Percentiles rank a stretch among this genome's conserved stretches.
Evolutionary conservation across 2,113 vertebrate genomes (phyloP).

Genomic region (Girardinichthys multiradiatus): DNA sequence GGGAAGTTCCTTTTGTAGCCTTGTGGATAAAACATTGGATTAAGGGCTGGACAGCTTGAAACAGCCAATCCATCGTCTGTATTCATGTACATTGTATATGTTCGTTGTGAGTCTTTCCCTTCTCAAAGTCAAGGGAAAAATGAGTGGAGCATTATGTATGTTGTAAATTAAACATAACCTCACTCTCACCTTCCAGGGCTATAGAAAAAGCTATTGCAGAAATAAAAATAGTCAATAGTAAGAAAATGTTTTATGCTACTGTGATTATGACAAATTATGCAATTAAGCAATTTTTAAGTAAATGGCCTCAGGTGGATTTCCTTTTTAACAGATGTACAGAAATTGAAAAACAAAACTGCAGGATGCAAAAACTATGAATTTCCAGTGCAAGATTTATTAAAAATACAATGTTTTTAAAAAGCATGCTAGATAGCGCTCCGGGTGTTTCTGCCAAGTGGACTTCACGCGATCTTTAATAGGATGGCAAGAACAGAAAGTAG

Average conservation of each 20-base stretch:
- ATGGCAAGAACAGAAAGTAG: too few relatives aligned
- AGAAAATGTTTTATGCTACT: neutral
- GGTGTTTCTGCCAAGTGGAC: too few relatives aligned
- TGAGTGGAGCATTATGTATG: neutral
- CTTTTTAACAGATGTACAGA: too few relatives aligned
- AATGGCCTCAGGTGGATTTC: neutral
- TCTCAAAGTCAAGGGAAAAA: neutral
- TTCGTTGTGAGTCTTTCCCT: neutral
- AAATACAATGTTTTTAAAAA: too few relatives aligned
- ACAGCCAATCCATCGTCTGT: neutral
- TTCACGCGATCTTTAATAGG: too few relatives aligned
- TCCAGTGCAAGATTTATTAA: too few relatives aligned
- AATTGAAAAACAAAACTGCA: too few relatives aligned
- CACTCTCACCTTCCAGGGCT: neutral
- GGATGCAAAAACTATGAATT: too few relatives aligned
- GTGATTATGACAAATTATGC: neutral
- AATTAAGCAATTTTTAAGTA: neutral
- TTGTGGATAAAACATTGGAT: neutral
- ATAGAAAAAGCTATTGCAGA: neutral
- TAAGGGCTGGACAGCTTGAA: neutral
- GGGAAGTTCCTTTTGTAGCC: neutral
- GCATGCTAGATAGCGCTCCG: too few relatives aligned
- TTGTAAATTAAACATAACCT: neutral
- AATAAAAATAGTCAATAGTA: neutral
- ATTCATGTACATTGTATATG: neutral